Conservation (phyloP, 2,797 vertebrate genomes). For the Carduelis carduelis region DNA sequence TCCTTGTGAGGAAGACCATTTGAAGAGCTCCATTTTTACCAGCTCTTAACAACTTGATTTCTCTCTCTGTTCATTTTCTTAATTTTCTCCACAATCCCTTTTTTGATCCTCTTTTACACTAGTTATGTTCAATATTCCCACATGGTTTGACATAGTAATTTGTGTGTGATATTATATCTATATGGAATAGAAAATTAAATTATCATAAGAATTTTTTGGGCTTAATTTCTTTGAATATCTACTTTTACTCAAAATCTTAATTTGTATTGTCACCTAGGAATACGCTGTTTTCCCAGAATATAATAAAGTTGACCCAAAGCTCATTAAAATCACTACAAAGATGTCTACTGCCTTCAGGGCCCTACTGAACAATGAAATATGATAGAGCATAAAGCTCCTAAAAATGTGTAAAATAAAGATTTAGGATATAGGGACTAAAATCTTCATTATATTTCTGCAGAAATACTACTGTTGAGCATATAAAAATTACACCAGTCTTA, state of each 20-base stretch:
- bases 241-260: background rate
- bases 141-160: background rate
- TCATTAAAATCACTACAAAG: background rate
- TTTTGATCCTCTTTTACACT: background rate
- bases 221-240: background rate
- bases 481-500: background rate
- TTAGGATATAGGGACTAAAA: background rate
- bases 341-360: background rate
- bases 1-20: background rate
- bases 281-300: background rate
- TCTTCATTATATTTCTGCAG: background rate
- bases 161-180: background rate
- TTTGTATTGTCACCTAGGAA: background rate
- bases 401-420: slow-evolving; percentile 18
- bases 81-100: background rate
- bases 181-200: background rate
- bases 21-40: background rate
- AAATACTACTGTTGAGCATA: background rate
- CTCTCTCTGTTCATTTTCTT: background rate
- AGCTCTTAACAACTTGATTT: background rate
- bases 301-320: background rate
- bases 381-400: background rate
- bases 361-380: background rate
- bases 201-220: background rate
- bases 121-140: background rate